Percentiles rank a stretch among this genome's conserved stretches.
These are phyloP conservation scores for Nothocercus julius DNA, from an alignment of 2,113 vertebrate species.

Conservation along the genomic window DNA sequence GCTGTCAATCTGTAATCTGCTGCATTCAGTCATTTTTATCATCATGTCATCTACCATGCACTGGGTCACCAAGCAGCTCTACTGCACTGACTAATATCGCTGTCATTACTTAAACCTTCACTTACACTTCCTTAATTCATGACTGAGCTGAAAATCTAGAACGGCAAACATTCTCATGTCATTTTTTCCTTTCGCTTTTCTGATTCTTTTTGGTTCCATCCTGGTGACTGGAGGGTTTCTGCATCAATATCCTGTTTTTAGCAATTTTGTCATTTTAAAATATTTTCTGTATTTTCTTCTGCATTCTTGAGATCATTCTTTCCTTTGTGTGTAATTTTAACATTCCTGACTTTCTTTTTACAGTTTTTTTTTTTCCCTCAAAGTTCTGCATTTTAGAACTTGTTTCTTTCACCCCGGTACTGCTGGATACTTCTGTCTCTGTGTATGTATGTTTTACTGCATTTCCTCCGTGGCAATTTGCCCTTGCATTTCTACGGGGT, in stretches of 20 bases:
- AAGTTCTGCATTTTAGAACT: not conserved
- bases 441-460: not conserved
- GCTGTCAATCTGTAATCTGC: not conserved
- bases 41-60: not conserved
- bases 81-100: not conserved
- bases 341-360: not conserved
- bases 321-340: not conserved
- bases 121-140: not conserved
- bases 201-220: not conserved
- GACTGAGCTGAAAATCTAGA: not conserved
- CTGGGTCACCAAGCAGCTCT: not conserved
- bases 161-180: not conserved
- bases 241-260: not conserved
- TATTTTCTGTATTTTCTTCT: not conserved
- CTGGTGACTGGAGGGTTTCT: not conserved
- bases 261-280: not conserved
- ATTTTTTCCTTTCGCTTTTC: not conserved
- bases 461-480: not conserved
- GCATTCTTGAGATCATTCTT: not conserved
- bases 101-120: not conserved
- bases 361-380: not conserved
- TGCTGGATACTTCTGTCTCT: not conserved
- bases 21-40: not conserved
- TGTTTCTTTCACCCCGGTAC: not conserved
- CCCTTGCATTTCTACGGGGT: rapidly evolving